Base-by-base conservation (phyloP, 2,888 invertebrate genomes). In the Choristoneura rosaceana region DNA sequence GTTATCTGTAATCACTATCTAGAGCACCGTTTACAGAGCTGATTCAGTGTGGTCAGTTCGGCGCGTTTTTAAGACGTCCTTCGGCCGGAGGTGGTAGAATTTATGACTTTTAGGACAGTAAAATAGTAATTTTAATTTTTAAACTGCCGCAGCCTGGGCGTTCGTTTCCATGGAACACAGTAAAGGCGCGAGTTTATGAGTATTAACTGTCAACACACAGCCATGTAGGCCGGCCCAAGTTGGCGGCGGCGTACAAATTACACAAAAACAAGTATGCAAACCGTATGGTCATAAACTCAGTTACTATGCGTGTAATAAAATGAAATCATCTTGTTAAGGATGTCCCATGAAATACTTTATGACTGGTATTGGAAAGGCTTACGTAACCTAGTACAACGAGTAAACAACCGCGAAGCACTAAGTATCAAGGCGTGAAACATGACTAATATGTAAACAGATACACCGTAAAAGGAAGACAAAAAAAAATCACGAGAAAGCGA, bases 171-270 rank as follows among this genome's bases (percentile, higher is more conserved):
- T 66, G 70, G 52, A 70, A 70, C 61, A 76, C 70, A 74, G 73
- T 73, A 58, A 55, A 71, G 64, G 66, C 52, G 70, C 66, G 63
- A 73, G 71, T 71, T 75, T 70, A 73, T 77, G 78, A 78, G 76
- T 76, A 78, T 76, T 77, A 75, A 76, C 78, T 82, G 81, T 81
- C 81, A 77, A 75, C 70, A 75, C 74, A 58, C 71, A 59, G 68
- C 71, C 64, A 81, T 80, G 84, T 84, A 79, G 81, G 82, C 77
- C 75, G 61, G 65, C 65, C 62, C 38, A 38, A 61, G 75, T 76
- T 74, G 79, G 76, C 75, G 75, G 76, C 73, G 77, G 76, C 73
- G 77, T 64, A 70, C 55, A 55, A 67, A 70, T 69, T 45, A 58
- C 66, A 47, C 67, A 60, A 69, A 61, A 69, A 65, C 52, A 17